Conservation (phyloP, 1,140 invertebrate genomes). For the Pissodes strobi region DNA sequence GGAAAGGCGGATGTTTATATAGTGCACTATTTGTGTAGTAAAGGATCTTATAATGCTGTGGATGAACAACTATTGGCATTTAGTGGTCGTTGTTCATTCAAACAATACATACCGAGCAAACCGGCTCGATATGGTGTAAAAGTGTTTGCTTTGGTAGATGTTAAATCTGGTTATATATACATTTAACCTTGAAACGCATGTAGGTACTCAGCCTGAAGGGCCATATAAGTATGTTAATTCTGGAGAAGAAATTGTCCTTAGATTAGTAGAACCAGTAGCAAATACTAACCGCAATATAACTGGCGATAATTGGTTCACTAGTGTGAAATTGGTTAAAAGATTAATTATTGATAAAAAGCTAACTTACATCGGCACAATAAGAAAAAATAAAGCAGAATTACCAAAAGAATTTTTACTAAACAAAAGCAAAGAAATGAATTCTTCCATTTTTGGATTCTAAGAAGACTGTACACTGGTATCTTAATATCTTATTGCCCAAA, state of each 20-base stretch:
- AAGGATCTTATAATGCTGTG: too few species aligned
- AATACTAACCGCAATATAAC: slow-evolving; percentile 28
- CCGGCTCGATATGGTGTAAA: slow-evolving; percentile 54
- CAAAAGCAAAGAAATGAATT: slow-evolving; percentile 17
- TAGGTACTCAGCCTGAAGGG: slow-evolving; percentile 49
- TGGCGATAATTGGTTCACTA: slow-evolving; percentile 38
- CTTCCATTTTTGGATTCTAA: slow-evolving; percentile 40
- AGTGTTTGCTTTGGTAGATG: slow-evolving; percentile 50
- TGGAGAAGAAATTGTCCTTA: slow-evolving; percentile 23
- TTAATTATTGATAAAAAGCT: slow-evolving; percentile 22
- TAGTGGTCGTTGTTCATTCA: slow-evolving; percentile 54
- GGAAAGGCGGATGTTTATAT: too few species aligned
- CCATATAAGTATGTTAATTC: slow-evolving; percentile 34
- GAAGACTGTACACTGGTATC: slow-evolving; percentile 39
- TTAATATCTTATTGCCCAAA: slow-evolving; percentile 47
- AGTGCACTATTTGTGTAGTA: too few species aligned
- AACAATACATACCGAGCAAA: too few species aligned
- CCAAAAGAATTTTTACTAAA: slow-evolving; percentile 45
- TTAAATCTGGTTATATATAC: slow-evolving; percentile 49
- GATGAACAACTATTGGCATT: too few species aligned
- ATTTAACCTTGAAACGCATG: slow-evolving; percentile 50
- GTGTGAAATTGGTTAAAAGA: slow-evolving; percentile 18
- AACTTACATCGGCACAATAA: slow-evolving; percentile 37
- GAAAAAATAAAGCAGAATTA: slow-evolving; percentile 52
- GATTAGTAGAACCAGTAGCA: slow-evolving; percentile 28